Evolutionary conservation across 2,113 vertebrate genomes (phyloP).

Genomic region (Tachysurus vachellii): DNA sequence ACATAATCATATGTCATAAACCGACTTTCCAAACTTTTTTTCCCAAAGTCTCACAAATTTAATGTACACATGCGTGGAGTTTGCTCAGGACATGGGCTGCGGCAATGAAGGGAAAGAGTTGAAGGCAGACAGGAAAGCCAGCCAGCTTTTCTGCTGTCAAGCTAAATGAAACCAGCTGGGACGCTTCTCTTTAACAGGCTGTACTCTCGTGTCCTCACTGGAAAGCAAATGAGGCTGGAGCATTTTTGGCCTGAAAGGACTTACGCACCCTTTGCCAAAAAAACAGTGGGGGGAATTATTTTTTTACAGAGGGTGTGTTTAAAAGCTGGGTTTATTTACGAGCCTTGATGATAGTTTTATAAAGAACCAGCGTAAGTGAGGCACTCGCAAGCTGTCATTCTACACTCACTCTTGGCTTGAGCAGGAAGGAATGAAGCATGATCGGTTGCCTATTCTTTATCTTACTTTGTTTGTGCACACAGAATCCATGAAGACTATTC

Average conservation of each 20-base stretch:
- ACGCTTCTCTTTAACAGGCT: constrained; percentile 42
- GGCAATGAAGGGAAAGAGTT: constrained; percentile 6
- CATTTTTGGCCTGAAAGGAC: constrained; percentile 25
- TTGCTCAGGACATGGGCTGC: not conserved
- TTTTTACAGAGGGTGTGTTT: constrained; percentile 24
- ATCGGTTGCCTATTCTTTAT: constrained; percentile 4
- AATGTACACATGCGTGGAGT: constrained; percentile 24
- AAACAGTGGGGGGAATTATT: constrained; percentile 21
- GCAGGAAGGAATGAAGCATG: not conserved
- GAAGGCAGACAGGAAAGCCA: constrained; percentile 35
- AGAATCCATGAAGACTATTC: constrained; percentile 1
- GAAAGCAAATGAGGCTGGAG: constrained; percentile 34
- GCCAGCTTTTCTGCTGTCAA: constrained; percentile 43
- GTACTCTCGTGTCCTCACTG: constrained; percentile 31
- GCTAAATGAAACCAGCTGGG: constrained; percentile 51
- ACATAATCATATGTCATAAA: constrained; percentile 17
- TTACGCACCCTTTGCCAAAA: constrained; percentile 26
- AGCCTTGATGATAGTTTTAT: constrained; percentile 40
- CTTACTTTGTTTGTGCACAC: not conserved
- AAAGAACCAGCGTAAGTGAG: constrained; percentile 18
- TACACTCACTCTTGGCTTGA: constrained; percentile 28
- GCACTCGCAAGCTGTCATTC: constrained; percentile 11
- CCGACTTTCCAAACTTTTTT: not conserved
- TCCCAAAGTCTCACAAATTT: not conserved
- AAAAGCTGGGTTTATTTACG: constrained; percentile 38